Evolutionary conservation across 2,888 invertebrate species (phyloP).

Genomic region (Uloborus plumipes): DNA sequence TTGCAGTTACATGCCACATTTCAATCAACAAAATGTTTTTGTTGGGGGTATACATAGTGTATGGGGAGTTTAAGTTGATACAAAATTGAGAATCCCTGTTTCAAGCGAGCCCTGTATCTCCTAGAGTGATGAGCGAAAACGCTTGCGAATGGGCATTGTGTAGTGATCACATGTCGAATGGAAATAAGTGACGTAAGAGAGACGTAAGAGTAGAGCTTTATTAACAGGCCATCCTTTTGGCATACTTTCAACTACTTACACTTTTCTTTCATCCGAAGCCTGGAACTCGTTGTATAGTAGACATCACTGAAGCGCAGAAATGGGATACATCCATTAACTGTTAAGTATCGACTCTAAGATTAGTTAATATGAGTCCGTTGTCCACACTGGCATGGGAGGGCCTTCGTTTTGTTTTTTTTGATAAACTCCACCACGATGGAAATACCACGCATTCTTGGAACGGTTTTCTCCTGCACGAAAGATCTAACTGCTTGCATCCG

Average conservation of each 20-base stretch:
- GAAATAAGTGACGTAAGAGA: constrained; percentile 48
- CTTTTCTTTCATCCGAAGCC: constrained; percentile 51
- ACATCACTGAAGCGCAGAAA: constrained; percentile 61
- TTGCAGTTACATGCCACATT: too few species aligned
- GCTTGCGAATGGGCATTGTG: too few species aligned
- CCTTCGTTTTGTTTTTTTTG: not conserved
- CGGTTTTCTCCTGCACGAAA: not conserved
- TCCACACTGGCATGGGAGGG: constrained; percentile 46
- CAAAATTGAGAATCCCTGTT: too few species aligned
- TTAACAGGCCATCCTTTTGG: constrained; percentile 60
- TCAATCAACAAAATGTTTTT: too few species aligned
- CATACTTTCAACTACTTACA: constrained; percentile 63
- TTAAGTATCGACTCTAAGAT: constrained; percentile 35
- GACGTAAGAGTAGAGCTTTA: constrained; percentile 64
- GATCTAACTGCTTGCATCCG: not conserved
- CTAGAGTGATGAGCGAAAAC: too few species aligned
- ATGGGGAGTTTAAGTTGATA: too few species aligned
- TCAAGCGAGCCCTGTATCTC: too few species aligned
- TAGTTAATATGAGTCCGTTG: constrained; percentile 30
- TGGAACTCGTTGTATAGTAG: constrained; percentile 64
- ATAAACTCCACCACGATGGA: constrained; percentile 8
- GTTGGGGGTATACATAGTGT: too few species aligned
- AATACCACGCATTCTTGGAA: too few species aligned
- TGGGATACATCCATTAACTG: constrained; percentile 59
- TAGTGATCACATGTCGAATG: not conserved